Conservation (phyloP, 2,888 invertebrate genomes). For the Loripinus fragilis region DNA sequence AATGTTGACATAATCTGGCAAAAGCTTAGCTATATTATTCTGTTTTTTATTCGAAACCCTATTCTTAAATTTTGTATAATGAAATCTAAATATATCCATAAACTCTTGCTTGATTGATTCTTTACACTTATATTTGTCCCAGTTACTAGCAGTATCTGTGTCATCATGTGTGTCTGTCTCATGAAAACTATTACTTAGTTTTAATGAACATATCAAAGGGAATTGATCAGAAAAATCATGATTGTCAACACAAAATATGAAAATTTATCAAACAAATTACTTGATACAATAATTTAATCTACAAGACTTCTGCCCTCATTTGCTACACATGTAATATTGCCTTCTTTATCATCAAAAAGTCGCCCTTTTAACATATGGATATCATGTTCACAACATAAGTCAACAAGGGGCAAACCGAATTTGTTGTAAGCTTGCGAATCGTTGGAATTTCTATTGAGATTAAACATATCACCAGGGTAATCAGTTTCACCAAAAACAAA, state of each 20-base stretch:
- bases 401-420: conserved; percentile 37
- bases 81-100: neutral
- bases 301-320: no score
- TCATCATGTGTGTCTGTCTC: no score
- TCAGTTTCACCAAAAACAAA: no score
- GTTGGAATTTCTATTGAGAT: conserved; percentile 19
- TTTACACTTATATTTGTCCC: conserved; percentile 1
- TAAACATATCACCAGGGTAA: no score
- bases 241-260: conserved; percentile 7
- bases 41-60: neutral
- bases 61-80: no score
- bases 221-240: no score
- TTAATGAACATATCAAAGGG: no score
- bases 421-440: conserved; percentile 27
- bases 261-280: conserved; percentile 15
- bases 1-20: no score
- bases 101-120: neutral
- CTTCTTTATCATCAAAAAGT: conserved; percentile 11
- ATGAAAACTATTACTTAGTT: no score
- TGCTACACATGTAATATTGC: no score
- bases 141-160: neutral
- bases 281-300: conserved; percentile 35
- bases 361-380: conserved; percentile 35
- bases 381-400: no score
- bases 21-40: neutral